Percentiles rank a stretch among this genome's conserved stretches.
phyloP scores from a whole-genome alignment of 2,113 vertebrate species.

The Merops nubicus region DNA sequence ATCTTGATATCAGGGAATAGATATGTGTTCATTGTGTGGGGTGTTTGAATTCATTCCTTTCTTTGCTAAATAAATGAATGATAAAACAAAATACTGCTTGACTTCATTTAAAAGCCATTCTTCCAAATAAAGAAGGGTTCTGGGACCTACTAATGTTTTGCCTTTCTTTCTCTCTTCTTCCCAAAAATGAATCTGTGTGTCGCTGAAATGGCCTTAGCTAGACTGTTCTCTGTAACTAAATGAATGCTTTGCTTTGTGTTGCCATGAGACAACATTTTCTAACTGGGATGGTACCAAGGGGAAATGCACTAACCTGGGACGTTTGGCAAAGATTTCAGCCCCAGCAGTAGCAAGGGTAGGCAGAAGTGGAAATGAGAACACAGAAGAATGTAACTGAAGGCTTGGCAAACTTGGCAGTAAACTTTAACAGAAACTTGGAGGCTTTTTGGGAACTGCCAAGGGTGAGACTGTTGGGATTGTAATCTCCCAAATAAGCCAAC shows the following conservation, averaged over 20 bases:
- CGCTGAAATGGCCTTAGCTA: not conserved
- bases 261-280: not conserved
- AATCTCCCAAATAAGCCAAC: not conserved
- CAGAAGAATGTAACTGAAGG: not conserved
- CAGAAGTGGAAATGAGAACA: not conserved
- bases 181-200: not conserved
- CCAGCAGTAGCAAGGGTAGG: not conserved
- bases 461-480: not conserved
- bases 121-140: slow-evolving; percentile 26
- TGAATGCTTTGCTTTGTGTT: not conserved
- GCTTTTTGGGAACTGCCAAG: not conserved
- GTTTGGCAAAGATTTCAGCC: not conserved
- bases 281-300: not conserved
- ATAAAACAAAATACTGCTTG: slow-evolving; percentile 52
- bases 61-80: slow-evolving; percentile 70
- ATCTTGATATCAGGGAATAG: slow-evolving; percentile 66
- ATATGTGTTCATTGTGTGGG: slow-evolving; percentile 52
- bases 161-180: not conserved
- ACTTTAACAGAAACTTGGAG: not conserved
- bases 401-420: not conserved
- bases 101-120: slow-evolving; percentile 56
- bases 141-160: not conserved
- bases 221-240: not conserved
- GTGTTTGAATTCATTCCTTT: slow-evolving; percentile 67
- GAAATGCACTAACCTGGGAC: not conserved